Conservation (phyloP, 2,113 vertebrate genomes). For the Callopanchax toddi region DNA sequence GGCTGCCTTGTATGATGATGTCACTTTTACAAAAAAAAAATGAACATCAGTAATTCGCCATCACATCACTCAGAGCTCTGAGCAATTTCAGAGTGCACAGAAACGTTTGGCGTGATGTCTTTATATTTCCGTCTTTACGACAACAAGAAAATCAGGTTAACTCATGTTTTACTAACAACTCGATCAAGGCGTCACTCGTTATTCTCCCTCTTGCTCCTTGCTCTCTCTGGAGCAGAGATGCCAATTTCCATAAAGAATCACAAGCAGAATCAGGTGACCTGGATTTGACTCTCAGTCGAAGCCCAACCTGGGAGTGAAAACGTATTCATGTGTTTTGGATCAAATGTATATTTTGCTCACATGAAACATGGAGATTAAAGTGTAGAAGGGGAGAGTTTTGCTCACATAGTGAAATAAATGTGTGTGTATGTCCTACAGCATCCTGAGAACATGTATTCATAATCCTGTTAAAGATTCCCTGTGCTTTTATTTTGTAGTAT, state of each 20-base stretch:
- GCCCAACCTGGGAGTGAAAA: conserved; percentile 66
- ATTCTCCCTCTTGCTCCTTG: conserved; percentile 26
- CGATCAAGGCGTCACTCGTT: conserved; percentile 60
- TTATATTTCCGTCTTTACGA: conserved; percentile 57
- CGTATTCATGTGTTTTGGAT: conserved; percentile 69
- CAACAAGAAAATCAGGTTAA: conserved; percentile 68
- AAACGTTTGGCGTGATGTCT: conserved; percentile 29
- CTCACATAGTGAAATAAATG: conserved; percentile 25
- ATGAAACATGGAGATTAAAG: conserved; percentile 54
- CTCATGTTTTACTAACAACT: conserved; percentile 66
- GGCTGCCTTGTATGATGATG: conserved; percentile 25
- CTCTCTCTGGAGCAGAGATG: conserved; percentile 68
- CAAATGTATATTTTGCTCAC: conserved; percentile 42
- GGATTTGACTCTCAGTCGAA: conserved; percentile 76
- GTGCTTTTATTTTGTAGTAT: neutral
- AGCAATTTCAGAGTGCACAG: conserved; percentile 29
- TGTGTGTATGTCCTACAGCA: conserved; percentile 26
- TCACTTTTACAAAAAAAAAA: conserved; percentile 17
- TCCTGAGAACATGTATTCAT: conserved; percentile 18
- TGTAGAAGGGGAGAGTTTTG: conserved; percentile 19
- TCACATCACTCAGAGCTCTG: conserved; percentile 9
- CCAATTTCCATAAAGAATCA: conserved; percentile 79
- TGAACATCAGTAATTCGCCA: conserved; percentile 14
- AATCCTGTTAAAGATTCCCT: conserved; percentile 7
- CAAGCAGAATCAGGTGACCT: conserved; percentile 76